Evolutionary conservation across 1,140 invertebrate genomes (phyloP).

Genomic region (Galleria mellonella): DNA sequence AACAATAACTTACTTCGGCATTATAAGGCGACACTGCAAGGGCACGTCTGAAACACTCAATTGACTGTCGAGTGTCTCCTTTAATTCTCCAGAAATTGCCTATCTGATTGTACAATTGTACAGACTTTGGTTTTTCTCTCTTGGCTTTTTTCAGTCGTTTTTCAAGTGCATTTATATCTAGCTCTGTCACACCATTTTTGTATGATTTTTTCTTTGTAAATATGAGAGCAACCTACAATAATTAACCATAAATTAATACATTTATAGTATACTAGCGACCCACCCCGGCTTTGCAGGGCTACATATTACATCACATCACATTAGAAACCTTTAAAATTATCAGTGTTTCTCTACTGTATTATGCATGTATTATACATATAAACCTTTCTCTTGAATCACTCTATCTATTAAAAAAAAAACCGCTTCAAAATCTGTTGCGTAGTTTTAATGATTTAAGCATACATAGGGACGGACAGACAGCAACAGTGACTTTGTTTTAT

Average conservation of each 20-base stretch:
- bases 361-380: too few species aligned
- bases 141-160: constrained; percentile 86
- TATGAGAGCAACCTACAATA: constrained; percentile 80
- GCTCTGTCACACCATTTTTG: constrained; percentile 78
- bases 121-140: constrained; percentile 90
- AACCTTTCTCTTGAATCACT: too few species aligned
- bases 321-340: too few species aligned
- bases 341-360: too few species aligned
- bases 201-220: constrained; percentile 82
- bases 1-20: constrained; percentile 78
- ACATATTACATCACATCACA: too few species aligned
- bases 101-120: constrained; percentile 91
- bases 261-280: too few species aligned
- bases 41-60: constrained; percentile 91
- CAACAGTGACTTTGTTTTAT: too few species aligned
- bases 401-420: too few species aligned
- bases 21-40: constrained; percentile 90
- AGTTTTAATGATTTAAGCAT: too few species aligned
- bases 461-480: too few species aligned
- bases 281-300: too few species aligned
- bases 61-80: constrained; percentile 87
- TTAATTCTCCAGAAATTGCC: constrained; percentile 92
- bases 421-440: too few species aligned
- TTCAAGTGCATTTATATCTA: constrained; percentile 87
- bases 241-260: background rate